Percentiles rank a stretch among this genome's conserved stretches.
phyloP scores from a whole-genome alignment of 2,888 invertebrate species.

The Cheilosia vernalis region DNA sequence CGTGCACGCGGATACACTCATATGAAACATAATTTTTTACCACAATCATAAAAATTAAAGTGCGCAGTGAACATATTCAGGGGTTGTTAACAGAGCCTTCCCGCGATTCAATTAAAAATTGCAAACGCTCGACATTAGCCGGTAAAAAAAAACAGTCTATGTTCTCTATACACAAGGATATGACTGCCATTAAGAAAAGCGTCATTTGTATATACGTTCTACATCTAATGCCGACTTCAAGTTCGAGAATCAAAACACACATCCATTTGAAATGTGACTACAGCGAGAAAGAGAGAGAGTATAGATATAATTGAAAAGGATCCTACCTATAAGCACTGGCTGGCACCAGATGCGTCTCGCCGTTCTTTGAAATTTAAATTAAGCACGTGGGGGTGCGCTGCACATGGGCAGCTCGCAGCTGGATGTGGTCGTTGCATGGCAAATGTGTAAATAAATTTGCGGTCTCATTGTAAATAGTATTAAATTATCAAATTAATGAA shows the following conservation, averaged over 20 bases:
- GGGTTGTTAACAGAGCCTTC: constrained; percentile 56
- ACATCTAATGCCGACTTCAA: constrained; percentile 14
- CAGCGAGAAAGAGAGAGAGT: constrained; percentile 29
- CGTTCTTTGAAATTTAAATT: constrained; percentile 61
- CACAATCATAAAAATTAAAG: constrained; percentile 69
- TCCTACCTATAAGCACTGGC: not conserved
- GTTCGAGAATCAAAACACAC: constrained; percentile 63
- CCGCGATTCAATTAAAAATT: constrained; percentile 65
- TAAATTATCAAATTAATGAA: constrained; percentile 70
- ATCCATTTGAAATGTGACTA: constrained; percentile 62
- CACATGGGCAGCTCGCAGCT: constrained; percentile 9
- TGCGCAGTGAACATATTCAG: constrained; percentile 57
- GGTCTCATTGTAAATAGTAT: constrained; percentile 59
- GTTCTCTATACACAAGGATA: not conserved
- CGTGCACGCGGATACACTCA: constrained; percentile 2
- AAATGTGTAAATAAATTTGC: constrained; percentile 67
- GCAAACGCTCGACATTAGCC: constrained; percentile 61
- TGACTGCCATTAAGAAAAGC: not conserved
- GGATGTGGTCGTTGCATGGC: constrained; percentile 44
- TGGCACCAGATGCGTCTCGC: constrained; percentile 49
- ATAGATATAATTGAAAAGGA: constrained; percentile 51
- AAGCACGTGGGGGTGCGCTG: constrained; percentile 23
- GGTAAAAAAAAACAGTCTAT: not conserved
- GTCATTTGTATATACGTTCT: constrained; percentile 18
- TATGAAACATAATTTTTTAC: constrained; percentile 22